A percentile compares a stretch with the other conserved stretches of the same genome.
phyloP scores from a whole-genome alignment of 2,888 invertebrate genomes.

The Idaea biselata region DNA sequence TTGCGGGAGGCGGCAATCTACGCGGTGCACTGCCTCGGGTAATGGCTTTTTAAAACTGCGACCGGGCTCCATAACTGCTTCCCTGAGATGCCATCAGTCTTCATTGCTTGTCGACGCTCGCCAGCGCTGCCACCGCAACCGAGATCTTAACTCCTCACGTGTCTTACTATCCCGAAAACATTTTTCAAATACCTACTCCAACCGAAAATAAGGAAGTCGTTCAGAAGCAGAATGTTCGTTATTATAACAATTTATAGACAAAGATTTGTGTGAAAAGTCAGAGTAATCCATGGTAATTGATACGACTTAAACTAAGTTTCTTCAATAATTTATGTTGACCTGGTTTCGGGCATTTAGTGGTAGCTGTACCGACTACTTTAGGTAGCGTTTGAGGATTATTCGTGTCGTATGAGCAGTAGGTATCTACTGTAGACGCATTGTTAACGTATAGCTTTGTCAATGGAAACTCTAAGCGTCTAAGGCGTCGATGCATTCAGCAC shows the following conservation, averaged over 20 bases:
- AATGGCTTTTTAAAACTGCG: constrained; percentile 81
- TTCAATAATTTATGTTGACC: constrained; percentile 43
- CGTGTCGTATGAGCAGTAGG: neutral
- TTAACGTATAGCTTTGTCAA: constrained; percentile 16
- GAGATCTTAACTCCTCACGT: constrained; percentile 73
- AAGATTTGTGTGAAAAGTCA: no score
- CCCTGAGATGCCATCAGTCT: constrained; percentile 78
- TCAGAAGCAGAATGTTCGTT: no score
- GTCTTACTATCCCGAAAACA: constrained; percentile 52
- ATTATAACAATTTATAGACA: no score
- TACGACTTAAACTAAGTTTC: no score
- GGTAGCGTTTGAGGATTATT: neutral
- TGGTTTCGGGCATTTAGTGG: neutral
- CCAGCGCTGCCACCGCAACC: constrained; percentile 50
- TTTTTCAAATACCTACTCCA: constrained; percentile 55
- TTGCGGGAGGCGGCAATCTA: constrained; percentile 63
- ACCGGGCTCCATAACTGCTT: constrained; percentile 80
- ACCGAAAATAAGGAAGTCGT: constrained; percentile 30
- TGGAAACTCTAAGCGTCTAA: constrained; percentile 13
- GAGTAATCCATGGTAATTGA: no score
- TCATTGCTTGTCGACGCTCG: constrained; percentile 80
- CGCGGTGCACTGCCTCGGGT: constrained; percentile 75
- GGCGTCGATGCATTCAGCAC: constrained; percentile 25
- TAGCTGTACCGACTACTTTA: neutral
- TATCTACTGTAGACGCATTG: constrained; percentile 20